These are phyloP conservation scores for Parapsyche elsis DNA, from an alignment of 1,140 invertebrate species.

Conservation along the genomic window DNA sequence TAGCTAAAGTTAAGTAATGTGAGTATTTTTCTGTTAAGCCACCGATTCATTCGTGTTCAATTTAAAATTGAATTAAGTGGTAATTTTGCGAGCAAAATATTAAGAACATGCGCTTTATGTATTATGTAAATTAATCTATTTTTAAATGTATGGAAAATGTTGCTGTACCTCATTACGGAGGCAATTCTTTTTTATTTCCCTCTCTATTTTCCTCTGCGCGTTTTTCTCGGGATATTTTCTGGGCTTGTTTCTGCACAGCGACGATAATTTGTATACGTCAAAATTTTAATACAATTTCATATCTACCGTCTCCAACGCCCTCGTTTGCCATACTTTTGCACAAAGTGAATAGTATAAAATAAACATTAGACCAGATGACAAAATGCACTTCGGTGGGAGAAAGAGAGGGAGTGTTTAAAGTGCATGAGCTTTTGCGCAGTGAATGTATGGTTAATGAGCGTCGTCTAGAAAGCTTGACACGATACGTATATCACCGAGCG, in stretches of 20 bases:
- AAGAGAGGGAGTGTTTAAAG: neutral
- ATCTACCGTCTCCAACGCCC: neutral
- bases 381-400: slow-evolving; percentile 3
- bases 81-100: no score
- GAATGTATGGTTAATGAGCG: neutral
- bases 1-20: no score
- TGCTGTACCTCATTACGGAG: no score
- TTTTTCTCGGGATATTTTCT: neutral
- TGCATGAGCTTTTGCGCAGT: neutral
- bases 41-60: no score
- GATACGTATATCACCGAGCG: neutral
- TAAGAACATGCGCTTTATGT: no score
- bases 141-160: no score
- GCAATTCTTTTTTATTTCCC: no score
- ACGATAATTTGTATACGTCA: slow-evolving; percentile 9
- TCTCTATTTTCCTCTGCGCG: no score
- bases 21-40: no score
- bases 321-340: neutral
- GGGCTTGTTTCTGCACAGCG: neutral
- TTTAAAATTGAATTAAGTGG: no score
- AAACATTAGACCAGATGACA: slow-evolving; percentile 6
- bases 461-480: neutral
- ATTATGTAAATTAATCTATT: no score
- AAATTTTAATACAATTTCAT: slow-evolving; percentile 12
- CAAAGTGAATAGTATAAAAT: neutral